These are phyloP conservation scores for Chunga burmeisteri DNA, from an alignment of 2,113 vertebrate genomes.

Conservation along the genomic window DNA sequence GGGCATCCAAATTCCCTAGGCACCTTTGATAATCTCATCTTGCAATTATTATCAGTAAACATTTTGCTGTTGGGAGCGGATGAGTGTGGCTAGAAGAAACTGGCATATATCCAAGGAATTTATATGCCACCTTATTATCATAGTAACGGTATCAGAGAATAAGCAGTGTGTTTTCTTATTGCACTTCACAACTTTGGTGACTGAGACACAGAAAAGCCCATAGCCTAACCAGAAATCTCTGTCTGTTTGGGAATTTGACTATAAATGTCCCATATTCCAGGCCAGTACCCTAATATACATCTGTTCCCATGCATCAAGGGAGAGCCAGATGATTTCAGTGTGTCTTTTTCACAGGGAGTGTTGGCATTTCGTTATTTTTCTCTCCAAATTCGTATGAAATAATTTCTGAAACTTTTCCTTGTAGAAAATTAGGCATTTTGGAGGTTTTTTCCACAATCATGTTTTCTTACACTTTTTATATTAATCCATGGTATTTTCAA, in stretches of 20 bases:
- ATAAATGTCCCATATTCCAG: not conserved
- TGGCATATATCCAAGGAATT: constrained; percentile 9
- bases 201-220: not conserved
- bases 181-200: rapidly evolving
- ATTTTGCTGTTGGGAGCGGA: not conserved
- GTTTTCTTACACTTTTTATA: not conserved
- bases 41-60: constrained; percentile 23
- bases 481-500: not conserved
- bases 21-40: not conserved
- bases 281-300: not conserved
- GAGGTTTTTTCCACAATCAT: not conserved
- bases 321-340: not conserved
- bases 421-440: not conserved
- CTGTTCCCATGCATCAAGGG: not conserved
- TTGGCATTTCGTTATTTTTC: not conserved
- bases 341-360: not conserved
- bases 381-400: not conserved
- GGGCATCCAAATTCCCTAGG: not conserved
- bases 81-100: not conserved
- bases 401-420: not conserved
- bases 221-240: not conserved
- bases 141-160: not conserved
- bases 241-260: not conserved
- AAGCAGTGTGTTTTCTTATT: not conserved
- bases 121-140: not conserved